phyloP scores from a whole-genome alignment of 2,888 invertebrate species.

The Aporophyla lueneburgensis region DNA sequence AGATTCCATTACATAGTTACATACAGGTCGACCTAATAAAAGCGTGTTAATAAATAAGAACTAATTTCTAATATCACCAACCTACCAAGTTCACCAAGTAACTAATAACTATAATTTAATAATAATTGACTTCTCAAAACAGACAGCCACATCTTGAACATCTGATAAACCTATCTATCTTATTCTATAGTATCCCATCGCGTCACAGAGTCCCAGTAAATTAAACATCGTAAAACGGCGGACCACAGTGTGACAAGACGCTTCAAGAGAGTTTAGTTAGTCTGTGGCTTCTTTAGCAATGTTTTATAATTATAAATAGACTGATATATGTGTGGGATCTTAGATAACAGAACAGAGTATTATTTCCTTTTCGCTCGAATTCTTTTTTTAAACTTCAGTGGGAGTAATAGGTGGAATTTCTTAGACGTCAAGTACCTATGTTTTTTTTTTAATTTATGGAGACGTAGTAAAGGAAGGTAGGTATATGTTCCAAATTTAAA shows the following conservation, averaged over 20 bases:
- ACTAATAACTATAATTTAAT: slow-evolving; percentile 4
- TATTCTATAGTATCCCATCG: slow-evolving; percentile 8
- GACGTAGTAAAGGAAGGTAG: fast-evolving
- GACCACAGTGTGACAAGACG: slow-evolving; percentile 14
- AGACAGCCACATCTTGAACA: slow-evolving; percentile 23
- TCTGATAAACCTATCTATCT: slow-evolving; percentile 19
- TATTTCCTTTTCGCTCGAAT: slow-evolving; percentile 16
- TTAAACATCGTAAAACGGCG: slow-evolving; percentile 20
- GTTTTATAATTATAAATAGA: slow-evolving; percentile 49
- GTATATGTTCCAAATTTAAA: background rate
- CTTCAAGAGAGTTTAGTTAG: slow-evolving; percentile 37
- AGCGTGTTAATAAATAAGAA: background rate
- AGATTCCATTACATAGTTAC: too few species aligned
- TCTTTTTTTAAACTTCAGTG: slow-evolving; percentile 20
- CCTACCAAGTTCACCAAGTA: background rate
- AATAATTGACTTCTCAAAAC: slow-evolving; percentile 24
- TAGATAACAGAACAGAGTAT: slow-evolving; percentile 3
- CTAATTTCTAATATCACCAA: background rate
- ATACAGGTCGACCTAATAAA: too few species aligned
- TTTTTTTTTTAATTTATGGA: background rate
- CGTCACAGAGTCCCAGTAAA: slow-evolving; percentile 40
- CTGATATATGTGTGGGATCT: slow-evolving; percentile 39
- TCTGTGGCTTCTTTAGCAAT: slow-evolving; percentile 49
- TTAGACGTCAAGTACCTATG: background rate
- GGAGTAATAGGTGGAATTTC: background rate